phyloP scores from a whole-genome alignment of 2,888 invertebrate species.

The Scaptomyza caliginosa region DNA sequence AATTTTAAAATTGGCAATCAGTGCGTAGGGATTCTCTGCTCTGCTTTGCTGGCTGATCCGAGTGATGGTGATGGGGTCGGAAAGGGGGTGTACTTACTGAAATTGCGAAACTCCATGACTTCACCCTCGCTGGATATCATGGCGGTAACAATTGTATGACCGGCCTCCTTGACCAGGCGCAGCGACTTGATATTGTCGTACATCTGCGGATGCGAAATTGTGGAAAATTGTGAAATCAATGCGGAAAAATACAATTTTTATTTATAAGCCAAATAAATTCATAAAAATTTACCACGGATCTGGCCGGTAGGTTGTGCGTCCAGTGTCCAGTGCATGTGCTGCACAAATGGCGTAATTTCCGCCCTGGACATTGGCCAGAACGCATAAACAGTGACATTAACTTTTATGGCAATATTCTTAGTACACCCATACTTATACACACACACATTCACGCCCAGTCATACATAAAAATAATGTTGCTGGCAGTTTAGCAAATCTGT shows the following conservation, averaged over 20 bases:
- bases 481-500: constrained; percentile 79
- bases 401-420: constrained; percentile 72
- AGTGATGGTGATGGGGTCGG: background rate
- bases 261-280: constrained; percentile 79
- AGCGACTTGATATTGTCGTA: constrained; percentile 94
- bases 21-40: constrained; percentile 52
- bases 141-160: constrained; percentile 89
- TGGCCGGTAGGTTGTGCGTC: constrained; percentile 3
- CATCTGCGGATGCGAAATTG: constrained; percentile 86
- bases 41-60: constrained; percentile 1
- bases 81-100: constrained; percentile 77
- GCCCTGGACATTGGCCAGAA: constrained; percentile 77
- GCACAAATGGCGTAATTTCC: constrained; percentile 77
- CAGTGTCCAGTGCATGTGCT: constrained; percentile 64
- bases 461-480: constrained; percentile 77
- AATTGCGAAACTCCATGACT: constrained; percentile 91
- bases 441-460: constrained; percentile 37
- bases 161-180: constrained; percentile 88
- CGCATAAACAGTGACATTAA: constrained; percentile 81
- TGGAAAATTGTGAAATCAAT: constrained; percentile 73
- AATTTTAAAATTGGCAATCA: constrained; percentile 79
- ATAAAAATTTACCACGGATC: constrained; percentile 69
- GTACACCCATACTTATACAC: constrained; percentile 18
- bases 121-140: constrained; percentile 96
- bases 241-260: constrained; percentile 65